Base-by-base conservation (phyloP, 2,113 vertebrate species). In the Pyrgilauda ruficollis region DNA sequence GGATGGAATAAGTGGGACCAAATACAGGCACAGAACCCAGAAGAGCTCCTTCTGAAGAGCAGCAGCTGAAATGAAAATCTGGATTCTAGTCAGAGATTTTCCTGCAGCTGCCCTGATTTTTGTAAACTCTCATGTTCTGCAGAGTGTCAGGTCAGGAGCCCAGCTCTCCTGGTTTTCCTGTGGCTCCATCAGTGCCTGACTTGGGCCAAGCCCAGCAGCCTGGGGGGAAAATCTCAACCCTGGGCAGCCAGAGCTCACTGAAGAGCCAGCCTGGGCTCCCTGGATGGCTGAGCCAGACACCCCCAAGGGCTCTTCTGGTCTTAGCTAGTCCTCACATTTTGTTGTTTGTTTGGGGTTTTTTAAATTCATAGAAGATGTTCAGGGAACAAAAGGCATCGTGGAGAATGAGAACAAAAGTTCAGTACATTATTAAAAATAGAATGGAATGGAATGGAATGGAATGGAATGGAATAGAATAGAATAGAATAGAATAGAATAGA, bases 311-410 rank as follows among this genome's bases (percentile, higher is more conserved):
- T 26, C 22, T 35, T 22, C 80, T 68, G 44, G 22, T 35, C 67
- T 46, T 43, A n/a, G 33, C 22, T 8, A 14, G 6, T 17, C 31
- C 46, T 62, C 21, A 20, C 14, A 4, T 3, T 55, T 5, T 18
- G 16, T 11, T 18, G 5, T 9, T 19, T 33, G 11, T 33, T n/a
- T 39, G 69, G 15, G 4, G 0, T 2, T 56, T 43, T 44, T 39
- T 37, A 15, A 50, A 35, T 31, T 26, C 46, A 26, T 2, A 30
- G n/a, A 77, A 55, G 9, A 15, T 9, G 27, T 7, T 64, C 9
- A 13, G 31, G 18, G 19, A 41, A n/a, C 6, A 80, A 64, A 59
- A 83, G 33, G 0, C 19, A 44, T 49, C 0, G 0, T 41, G n/a
- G 35, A 59, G 20, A 88, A 49, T 23, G 28, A 69, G 81, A 63